Base-by-base conservation (phyloP, 2,113 vertebrate species). In the Platichthys flesus region DNA sequence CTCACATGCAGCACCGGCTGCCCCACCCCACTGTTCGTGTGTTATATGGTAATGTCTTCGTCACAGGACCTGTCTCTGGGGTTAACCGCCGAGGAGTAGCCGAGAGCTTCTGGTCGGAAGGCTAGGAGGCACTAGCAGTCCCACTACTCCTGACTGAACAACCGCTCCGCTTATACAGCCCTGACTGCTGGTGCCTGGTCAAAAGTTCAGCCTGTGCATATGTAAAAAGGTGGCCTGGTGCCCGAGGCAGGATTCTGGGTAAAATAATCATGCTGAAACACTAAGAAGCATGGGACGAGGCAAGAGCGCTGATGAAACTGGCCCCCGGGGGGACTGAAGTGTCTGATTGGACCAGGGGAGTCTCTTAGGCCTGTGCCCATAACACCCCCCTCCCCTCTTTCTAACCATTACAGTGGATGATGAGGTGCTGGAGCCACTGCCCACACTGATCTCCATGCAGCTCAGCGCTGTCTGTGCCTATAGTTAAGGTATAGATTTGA, bases 141-240 rank as follows among this genome's bases (percentile, higher is more conserved):
- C 85, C 87, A 79, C 72, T 52, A 65, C 82, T 88, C 75, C 75
- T 60, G 79, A 78, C 42, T 56, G 77, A 89, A 82, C 77, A 81
- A 67, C 69, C 68, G 31, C 76, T 82, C 76, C 79, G 88, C 87
- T 79, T 70, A 86, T 85, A 67, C 75, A 71, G 81, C 67, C 56
- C 52, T 64, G 96, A 95, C 95, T 96, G 95, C 94, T 93, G 96
- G 93, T 94, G 95, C 95, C 93, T 98, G 97, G 97, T 98, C 97
- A 98, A 98, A 98, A 98, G 98, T 98, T 99, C 97, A 99, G 96
- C 95, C 95, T 95, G 96, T 98, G 98, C 97, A 99, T 99, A 98
- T 98, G 97, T 98, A 97, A 99, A 99, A 98, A 98, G 97, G 96
- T 96, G 98, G 97, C 96, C 94, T 95, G 96, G 95, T 96, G 97